Evolutionary conservation across 2,113 vertebrate genomes (phyloP).

Genomic region (Tetraodon nigroviridis): DNA sequence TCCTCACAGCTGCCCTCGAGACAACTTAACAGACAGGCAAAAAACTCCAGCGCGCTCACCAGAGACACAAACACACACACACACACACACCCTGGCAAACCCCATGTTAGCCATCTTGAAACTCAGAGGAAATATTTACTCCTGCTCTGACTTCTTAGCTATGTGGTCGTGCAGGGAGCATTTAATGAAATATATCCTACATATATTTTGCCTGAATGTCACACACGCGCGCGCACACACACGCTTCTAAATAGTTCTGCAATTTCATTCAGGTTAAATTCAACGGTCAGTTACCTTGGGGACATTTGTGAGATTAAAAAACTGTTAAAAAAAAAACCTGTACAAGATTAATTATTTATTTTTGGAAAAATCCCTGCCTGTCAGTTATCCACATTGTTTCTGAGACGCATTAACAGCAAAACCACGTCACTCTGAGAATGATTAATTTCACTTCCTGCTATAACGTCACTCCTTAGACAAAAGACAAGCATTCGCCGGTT

Average conservation of each 20-base stretch:
- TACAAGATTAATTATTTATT: not conserved
- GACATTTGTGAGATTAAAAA: not conserved
- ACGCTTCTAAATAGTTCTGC: too few species aligned
- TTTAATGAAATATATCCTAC: not conserved
- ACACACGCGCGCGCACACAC: not conserved
- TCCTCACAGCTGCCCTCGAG: slow-evolving; percentile 40
- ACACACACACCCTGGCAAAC: slow-evolving; percentile 1
- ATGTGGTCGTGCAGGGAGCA: not conserved
- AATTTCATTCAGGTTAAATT: not conserved
- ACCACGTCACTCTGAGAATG: not conserved
- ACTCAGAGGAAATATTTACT: slow-evolving; percentile 21
- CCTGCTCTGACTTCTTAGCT: slow-evolving; percentile 3
- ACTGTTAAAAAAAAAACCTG: not conserved
- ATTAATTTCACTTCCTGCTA: not conserved
- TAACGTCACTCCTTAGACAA: too few species aligned
- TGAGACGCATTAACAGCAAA: not conserved
- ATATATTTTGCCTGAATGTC: not conserved
- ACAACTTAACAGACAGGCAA: slow-evolving; percentile 25
- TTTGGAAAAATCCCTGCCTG: not conserved
- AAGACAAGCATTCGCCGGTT: too few species aligned
- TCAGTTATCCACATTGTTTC: not conserved
- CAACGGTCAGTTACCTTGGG: not conserved
- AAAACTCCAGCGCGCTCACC: not conserved
- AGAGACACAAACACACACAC: not conserved
- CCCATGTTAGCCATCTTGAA: slow-evolving; percentile 8